Evolutionary conservation across 2,888 invertebrate species (phyloP), one percentile per base, ranked within the genome.

Genomic region (Trissolcus brochymenae): DNA sequence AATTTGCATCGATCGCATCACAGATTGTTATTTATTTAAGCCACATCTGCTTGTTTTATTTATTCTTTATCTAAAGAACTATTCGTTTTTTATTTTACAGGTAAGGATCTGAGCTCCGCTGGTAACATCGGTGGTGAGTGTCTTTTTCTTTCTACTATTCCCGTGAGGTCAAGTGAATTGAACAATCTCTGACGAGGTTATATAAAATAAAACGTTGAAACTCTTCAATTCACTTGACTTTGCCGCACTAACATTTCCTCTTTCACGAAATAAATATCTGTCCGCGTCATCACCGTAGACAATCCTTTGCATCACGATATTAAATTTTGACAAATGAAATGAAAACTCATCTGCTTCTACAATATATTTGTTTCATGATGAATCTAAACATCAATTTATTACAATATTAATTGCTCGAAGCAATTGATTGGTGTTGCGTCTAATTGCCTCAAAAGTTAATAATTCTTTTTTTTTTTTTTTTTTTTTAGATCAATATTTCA

Each of bases 91-190:
- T 56, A 77, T 84, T 88, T 88, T 64, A 35, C 84, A 89, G 89
- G 88, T 88, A 89, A 88, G 88, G 88, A 88, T 87, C 87, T 84
- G 85, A 88, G 85, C 88, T 87, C 85, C 86, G 84, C 85, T 85
- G 87, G 85, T 88, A 88, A 86, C 86, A 86, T 85, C 81, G 85
- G 86, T 81, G 89, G 89, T 89, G 88, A 89, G 89, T 89, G 84
- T 85, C 83, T 81, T 80, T 80, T 84, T 76, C 66, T 16, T 72
- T 54, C 50, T 57, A 19, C 43, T 1, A 53, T 35, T 35, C 35
- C 35, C 35, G 51, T 46, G 29, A 16, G 50, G 19, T 21, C 13
- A 61, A 29, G 35, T 51, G 60, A 16, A 57, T 19, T 54, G 35
- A 35, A 35, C 35, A 35, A 35, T 51, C 35, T 35, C 35, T 51